Conservation (phyloP, 2,113 vertebrate species). For the Muntiacus reevesi region DNA sequence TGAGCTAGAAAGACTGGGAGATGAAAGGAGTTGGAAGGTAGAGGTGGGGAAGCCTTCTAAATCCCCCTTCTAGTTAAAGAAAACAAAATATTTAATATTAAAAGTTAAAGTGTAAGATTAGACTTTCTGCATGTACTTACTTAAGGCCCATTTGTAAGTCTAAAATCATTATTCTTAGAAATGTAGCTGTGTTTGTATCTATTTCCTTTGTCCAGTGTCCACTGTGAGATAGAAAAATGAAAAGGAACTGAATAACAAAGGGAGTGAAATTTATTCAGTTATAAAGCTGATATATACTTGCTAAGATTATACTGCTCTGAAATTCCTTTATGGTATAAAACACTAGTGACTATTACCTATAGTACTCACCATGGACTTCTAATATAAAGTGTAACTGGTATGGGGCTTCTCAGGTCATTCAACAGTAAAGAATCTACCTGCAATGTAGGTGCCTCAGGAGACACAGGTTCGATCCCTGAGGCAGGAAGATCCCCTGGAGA, state of each 20-base stretch:
- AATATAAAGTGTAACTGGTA: background rate
- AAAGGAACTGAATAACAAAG: background rate
- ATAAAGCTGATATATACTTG: background rate
- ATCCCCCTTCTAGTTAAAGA: background rate
- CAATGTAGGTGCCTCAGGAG: background rate
- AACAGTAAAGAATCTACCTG: background rate
- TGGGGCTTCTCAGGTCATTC: background rate
- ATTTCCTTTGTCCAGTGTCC: background rate
- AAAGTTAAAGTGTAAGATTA: background rate
- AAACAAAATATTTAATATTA: background rate
- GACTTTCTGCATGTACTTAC: background rate
- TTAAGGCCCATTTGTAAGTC: background rate
- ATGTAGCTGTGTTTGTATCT: background rate
- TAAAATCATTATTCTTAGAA: background rate
- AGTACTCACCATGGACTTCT: background rate
- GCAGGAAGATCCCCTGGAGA: background rate
- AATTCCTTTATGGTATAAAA: background rate
- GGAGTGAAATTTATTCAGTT: background rate
- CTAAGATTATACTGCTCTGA: background rate
- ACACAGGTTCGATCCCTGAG: background rate
- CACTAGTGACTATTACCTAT: background rate
- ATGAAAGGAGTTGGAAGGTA: background rate
- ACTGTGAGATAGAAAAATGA: background rate
- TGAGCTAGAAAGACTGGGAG: background rate
- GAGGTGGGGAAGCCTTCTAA: background rate